These are phyloP conservation scores for Phylloscopus trochiloides DNA, from an alignment of 2,113 vertebrate species.

Conservation along the genomic window DNA sequence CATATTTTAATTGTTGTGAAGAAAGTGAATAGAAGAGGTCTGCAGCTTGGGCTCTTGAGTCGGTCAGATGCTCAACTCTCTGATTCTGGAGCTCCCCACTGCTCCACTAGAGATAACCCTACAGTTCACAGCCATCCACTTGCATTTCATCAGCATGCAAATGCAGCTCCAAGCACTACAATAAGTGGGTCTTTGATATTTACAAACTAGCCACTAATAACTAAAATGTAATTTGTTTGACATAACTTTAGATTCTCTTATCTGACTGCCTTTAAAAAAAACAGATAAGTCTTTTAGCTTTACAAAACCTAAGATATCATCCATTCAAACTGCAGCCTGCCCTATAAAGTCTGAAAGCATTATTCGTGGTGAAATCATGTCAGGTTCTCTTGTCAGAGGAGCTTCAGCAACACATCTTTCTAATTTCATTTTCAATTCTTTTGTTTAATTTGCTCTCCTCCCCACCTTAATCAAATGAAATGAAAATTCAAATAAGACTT, in stretches of 20 bases:
- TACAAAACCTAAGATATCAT: conserved; percentile 63
- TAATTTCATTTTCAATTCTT: conserved; percentile 59
- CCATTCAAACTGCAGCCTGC: conserved; percentile 49
- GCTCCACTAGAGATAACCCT: conserved; percentile 96
- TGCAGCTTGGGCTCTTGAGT: conserved; percentile 96
- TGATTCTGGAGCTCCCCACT: conserved; percentile 90
- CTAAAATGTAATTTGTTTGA: conserved; percentile 93
- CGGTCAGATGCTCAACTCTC: conserved; percentile 86
- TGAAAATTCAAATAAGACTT: conserved; percentile 60
- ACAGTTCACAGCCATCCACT: conserved; percentile 94
- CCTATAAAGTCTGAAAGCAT: conserved; percentile 69
- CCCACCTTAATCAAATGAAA: conserved; percentile 58
- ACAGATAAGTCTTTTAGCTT: conserved; percentile 67
- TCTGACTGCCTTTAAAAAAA: conserved; percentile 69
- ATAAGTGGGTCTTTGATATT: conserved; percentile 98
- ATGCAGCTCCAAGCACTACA: conserved; percentile 88
- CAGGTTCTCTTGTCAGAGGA: conserved; percentile 45
- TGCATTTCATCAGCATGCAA: conserved; percentile 99
- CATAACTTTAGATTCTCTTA: conserved; percentile 92
- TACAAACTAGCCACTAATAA: conserved; percentile 99
- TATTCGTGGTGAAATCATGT: conserved; percentile 55
- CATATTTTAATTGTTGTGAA: conserved; percentile 99
- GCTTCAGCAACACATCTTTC: conserved; percentile 45
- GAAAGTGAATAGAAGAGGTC: conserved; percentile 99
- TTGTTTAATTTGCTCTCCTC: conserved; percentile 66